Evolutionary conservation across 1,140 invertebrate genomes (phyloP).

Genomic region (Monomorium pharaonis): DNA sequence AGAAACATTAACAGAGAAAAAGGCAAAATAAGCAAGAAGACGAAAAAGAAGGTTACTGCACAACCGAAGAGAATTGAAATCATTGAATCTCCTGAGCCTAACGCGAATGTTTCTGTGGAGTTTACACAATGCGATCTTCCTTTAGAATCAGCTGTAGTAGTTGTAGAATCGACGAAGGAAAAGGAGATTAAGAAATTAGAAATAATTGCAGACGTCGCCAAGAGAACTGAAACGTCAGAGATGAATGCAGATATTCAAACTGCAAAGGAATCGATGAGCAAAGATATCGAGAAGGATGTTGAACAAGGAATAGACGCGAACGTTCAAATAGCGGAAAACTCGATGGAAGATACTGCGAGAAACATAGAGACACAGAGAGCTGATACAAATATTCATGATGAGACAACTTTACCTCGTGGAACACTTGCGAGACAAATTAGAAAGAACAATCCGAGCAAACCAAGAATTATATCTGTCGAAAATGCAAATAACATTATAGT

Average conservation of each 20-base stretch:
- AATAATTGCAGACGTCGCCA: background rate
- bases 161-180: slow-evolving; percentile 2
- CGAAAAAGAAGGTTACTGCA: background rate
- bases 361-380: background rate
- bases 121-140: background rate
- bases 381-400: background rate
- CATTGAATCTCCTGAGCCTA: background rate
- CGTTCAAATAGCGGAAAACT: background rate
- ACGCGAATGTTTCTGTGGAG: background rate
- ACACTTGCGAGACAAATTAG: background rate
- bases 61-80: background rate
- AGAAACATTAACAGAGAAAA: background rate
- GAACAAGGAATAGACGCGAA: background rate
- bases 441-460: background rate
- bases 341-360: background rate
- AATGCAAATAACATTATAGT: slow-evolving; percentile 58
- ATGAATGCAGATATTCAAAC: background rate
- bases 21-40: slow-evolving; percentile 18
- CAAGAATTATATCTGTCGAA: slow-evolving; percentile 58
- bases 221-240: too few relatives aligned
- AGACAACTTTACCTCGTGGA: background rate
- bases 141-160: background rate
- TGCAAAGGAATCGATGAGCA: background rate
- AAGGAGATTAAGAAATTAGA: background rate
- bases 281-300: background rate